These are phyloP conservation scores for Gisinianus flammeolus DNA, from an alignment of 2,888 invertebrate species.

Conservation along the genomic window DNA sequence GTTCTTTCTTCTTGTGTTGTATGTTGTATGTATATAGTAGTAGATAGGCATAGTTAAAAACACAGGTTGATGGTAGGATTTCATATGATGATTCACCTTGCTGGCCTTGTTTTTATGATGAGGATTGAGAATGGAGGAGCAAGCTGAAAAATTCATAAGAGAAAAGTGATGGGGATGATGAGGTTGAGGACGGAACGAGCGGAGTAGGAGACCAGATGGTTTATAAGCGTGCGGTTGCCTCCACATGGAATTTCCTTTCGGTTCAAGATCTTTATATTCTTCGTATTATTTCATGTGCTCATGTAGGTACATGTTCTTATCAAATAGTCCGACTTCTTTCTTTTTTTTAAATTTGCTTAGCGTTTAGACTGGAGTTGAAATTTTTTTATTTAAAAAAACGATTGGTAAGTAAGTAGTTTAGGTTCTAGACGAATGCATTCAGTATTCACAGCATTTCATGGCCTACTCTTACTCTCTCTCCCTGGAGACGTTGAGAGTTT, in stretches of 20 bases:
- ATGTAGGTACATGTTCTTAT: no score
- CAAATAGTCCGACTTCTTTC: no score
- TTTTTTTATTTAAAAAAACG: no score
- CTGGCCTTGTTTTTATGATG: conserved; percentile 30
- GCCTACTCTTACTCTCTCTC: not conserved
- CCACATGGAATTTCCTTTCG: conserved; percentile 38
- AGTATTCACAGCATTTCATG: not conserved
- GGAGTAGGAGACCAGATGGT: conserved; percentile 31
- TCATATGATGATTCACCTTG: not conserved
- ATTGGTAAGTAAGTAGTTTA: conserved; percentile 8
- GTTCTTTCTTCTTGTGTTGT: not conserved
- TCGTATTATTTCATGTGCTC: conserved; percentile 1
- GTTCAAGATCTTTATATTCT: no score
- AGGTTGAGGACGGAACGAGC: not conserved
- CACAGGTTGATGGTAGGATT: not conserved
- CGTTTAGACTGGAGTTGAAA: no score
- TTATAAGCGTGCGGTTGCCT: conserved; percentile 41
- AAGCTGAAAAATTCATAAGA: conserved; percentile 18
- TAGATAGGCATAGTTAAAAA: not conserved
- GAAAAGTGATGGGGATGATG: conserved; percentile 16
- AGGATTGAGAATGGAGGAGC: conserved; percentile 38
- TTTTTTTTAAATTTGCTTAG: no score
- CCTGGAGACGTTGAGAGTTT: conserved; percentile 12
- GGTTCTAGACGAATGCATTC: conserved; percentile 19
- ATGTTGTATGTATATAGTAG: not conserved